A percentile compares a stretch with the other conserved stretches of the same genome.
Evolutionary conservation across 2,888 invertebrate genomes (phyloP).

Genomic region (Orgyia antiqua): DNA sequence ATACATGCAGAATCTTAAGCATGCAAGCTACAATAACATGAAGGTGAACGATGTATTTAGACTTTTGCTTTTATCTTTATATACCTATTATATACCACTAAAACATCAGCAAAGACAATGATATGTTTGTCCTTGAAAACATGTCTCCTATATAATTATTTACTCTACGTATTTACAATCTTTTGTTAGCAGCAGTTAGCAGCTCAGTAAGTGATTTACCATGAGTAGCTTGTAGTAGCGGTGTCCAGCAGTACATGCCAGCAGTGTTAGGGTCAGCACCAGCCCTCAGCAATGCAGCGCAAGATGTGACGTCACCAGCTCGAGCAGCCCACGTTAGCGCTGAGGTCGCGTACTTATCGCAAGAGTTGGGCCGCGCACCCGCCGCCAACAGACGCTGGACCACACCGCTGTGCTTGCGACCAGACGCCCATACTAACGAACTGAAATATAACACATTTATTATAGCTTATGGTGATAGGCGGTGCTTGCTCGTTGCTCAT

Average conservation of each 20-base stretch:
- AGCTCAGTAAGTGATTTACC: constrained; percentile 48
- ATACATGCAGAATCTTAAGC: too few relatives aligned
- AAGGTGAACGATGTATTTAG: too few relatives aligned
- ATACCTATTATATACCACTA: too few relatives aligned
- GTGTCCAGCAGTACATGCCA: constrained; percentile 99
- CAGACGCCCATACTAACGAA: constrained; percentile 97
- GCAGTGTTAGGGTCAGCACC: constrained; percentile 94
- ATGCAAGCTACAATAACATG: too few relatives aligned
- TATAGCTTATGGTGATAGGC: not conserved
- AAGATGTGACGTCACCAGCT: constrained; percentile 91
- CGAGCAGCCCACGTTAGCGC: constrained; percentile 97
- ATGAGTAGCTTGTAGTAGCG: constrained; percentile 87
- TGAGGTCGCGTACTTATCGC: constrained; percentile 98
- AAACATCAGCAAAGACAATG: too few relatives aligned
- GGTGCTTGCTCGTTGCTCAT: not conserved
- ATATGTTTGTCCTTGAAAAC: too few relatives aligned
- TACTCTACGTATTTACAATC: too few relatives aligned
- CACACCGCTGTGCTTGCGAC: constrained; percentile 92
- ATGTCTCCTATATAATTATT: too few relatives aligned
- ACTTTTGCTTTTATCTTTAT: too few relatives aligned
- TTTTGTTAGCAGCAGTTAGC: too few relatives aligned
- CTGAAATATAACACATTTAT: constrained; percentile 45
- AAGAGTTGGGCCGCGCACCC: constrained; percentile 96
- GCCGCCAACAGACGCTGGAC: constrained; percentile 88
- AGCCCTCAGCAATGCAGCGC: constrained; percentile 87